Base-by-base conservation (phyloP, 2,113 vertebrate genomes). In the Lamprologus speciosus region DNA sequence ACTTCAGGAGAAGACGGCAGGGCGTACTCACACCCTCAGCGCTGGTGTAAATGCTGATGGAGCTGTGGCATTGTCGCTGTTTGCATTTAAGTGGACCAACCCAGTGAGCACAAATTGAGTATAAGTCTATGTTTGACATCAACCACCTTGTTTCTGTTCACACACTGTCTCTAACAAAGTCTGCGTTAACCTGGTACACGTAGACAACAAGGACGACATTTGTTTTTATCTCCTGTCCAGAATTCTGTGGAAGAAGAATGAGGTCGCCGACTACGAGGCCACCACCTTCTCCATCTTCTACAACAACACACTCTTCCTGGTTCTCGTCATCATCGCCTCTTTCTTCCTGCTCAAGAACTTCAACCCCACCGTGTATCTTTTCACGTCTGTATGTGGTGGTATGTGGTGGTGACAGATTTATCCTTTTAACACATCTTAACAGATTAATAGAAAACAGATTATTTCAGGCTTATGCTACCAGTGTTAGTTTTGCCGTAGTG, bases 261-360 rank as follows among this genome's bases (percentile, higher is more conserved):
- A 99, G 95, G 99, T 99, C 4, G 99, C 99, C 0, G 99, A 99
- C 89, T 99, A 99, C 0, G 99, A 99, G 94, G 99, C 99, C 9
- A 99, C 99, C 37, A 99, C 98, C 51, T 99, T 99, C 93, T 99
- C 99, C 91, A 99, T 99, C 96, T 99, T 99, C 95, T 99, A 99
- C 95, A 99, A 99, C 96, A 99, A 99, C 93, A 99, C 98, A 0
- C 96, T 99, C 5, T 99, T 99, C 90, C 96, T 99, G 86, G 97
- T 99, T 42, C 95, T 99, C 84, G 97, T 99, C 93, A 98, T 99
- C 84, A 81, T 99, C 1, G 98, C 98, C 57, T 99, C 99, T 9
- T 99, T 99, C 94, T 99, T 99, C 87, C 92, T 99, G 88, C 91
- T 99, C 94, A 99, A 97, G 98, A 99, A 99, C 96, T 99, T 99